Evolutionary conservation across 2,113 vertebrate species (phyloP), one percentile per base, ranked within the genome.

Genomic region (Thamnaconus septentrionalis): DNA sequence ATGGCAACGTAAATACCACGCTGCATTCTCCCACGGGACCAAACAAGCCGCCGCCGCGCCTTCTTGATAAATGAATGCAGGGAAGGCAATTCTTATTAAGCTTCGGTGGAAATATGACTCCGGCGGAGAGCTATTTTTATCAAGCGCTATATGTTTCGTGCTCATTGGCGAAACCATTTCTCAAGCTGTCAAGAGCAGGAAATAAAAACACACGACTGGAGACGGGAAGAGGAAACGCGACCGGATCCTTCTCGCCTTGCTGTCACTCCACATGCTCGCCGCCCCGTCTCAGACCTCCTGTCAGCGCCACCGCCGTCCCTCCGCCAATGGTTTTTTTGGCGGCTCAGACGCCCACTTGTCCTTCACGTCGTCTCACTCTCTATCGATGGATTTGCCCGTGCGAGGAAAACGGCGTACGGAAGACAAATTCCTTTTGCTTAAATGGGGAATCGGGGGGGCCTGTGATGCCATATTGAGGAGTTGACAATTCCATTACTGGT

Each of bases 71-170:
- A 91, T 69, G 59, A 72, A 85, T 71, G 71, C 55, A 67, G 71
- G 66, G 79, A 85, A 85, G 71, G 61, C 75, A 62, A 82, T 84
- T 84, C 82, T 75, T 77, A 66, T 67, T 70, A 82, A 85, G 83
- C 79, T 80, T 85, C 64, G 65, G 81, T 31, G 82, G 80, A 85
- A 85, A 84, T 82, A 80, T 50, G 54, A 61, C 53, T 77, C 64
- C 82, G 81, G 79, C 78, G 84, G 74, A 73, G 52, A 80, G 82
- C 72, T 76, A 63, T 87, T 87, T 86, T 88, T 85, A 74, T 82
- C 66, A 85, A 78, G 63, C 58, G 4, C 57, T 82, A 64, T 71
- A 66, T 81, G 69, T 84, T 82, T 80, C 78, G 78, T 83, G 80
- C 74, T 61, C 59, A 64, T 69, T 31, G 39, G 12, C 70, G 47